Conservation (phyloP, 2,797 vertebrate genomes). For the Eurystomus glaucurus region DNA sequence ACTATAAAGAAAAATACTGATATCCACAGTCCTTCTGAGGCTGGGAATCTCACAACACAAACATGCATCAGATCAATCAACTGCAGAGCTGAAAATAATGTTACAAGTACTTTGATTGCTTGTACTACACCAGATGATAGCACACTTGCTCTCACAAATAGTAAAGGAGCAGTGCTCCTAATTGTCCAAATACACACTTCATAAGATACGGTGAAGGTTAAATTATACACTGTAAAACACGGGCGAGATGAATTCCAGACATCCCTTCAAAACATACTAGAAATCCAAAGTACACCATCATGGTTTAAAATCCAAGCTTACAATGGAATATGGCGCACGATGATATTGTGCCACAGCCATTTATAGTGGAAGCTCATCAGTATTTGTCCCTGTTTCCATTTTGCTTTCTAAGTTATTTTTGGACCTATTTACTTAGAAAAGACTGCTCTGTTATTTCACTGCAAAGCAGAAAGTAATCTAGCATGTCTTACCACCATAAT, state of each 20-base stretch:
- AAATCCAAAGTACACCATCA: background rate
- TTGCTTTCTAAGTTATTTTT: background rate
- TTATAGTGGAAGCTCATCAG: background rate
- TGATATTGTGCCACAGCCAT: background rate
- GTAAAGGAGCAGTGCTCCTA: background rate
- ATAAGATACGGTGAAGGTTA: background rate
- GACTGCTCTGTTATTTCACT: background rate
- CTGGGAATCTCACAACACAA: background rate
- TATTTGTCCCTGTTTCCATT: background rate
- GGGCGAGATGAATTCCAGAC: background rate
- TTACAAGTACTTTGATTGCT: background rate
- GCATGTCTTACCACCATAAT: constrained; percentile 71
- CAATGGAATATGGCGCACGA: background rate
- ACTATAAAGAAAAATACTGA: background rate
- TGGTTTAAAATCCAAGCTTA: background rate
- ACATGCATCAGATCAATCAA: background rate
- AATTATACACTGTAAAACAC: fast-evolving
- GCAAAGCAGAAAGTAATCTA: background rate
- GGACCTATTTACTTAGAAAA: background rate
- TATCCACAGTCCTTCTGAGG: background rate
- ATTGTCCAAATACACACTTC: fast-evolving
- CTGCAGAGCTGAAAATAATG: background rate
- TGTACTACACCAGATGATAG: background rate
- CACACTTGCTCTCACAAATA: background rate
- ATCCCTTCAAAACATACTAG: background rate